Evolutionary conservation across 2,113 vertebrate genomes (phyloP), one percentile per base, ranked within the genome.

Genomic region (Amazona vittata): DNA sequence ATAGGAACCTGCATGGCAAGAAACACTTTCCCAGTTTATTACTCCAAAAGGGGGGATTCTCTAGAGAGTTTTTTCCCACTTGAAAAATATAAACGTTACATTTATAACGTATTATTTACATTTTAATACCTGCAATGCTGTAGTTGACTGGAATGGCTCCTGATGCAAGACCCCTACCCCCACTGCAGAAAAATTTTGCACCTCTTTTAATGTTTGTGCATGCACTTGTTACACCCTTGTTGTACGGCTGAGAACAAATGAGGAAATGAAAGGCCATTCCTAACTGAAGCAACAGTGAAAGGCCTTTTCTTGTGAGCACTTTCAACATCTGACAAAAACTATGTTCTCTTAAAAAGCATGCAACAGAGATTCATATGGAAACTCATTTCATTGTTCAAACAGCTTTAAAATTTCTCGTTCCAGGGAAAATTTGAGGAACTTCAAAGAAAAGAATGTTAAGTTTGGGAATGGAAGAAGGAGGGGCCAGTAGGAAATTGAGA

Each of bases 1-100:
- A 37, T 24, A 44, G 39, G 20, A 52, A 14, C 39, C 18, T 50
- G 12, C 3, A 1, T 15, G 19, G 28, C 43, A 22, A 65, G 62
- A 57, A 53, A 4, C 12, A 19, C 12, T 19, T 90, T 64, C 47
- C 33, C n/a, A 68, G 10, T 4, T 39, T 71, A 24, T 43, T 63
- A 2, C 15, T 71, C 18, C 14, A 15, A n/a, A 88, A 75, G 1
- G 2, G 2, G 5, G 25, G 2, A 4, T 1, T 77, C 10, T 84
- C 35, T 25, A 13, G 43, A 24, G 50, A 22, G 46, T 0, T 71
- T 49, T 70, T 70, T n/a, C 11, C 59, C 50, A 8, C 47, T 69
- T 14, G 43, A 50, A 68, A 94, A 10, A 7, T 47, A 47, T 47
- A 47, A 47, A 47, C 11, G 21, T 47, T 47, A 47, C 46, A 47